phyloP scores from a whole-genome alignment of 2,888 invertebrate species.

The Nemotelus nigrinus region DNA sequence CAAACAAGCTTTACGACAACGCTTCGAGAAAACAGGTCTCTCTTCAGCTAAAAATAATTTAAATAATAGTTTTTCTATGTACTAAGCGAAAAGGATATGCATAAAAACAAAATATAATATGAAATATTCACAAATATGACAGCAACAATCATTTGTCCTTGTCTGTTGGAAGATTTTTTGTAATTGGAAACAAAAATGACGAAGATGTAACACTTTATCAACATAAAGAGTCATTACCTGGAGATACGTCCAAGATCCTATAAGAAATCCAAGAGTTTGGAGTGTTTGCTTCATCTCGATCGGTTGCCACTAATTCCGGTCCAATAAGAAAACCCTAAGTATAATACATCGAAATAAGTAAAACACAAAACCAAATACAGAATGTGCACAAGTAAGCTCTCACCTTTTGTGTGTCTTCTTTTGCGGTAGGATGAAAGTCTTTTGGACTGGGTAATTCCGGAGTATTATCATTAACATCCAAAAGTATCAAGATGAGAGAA shows the following conservation, averaged over 20 bases:
- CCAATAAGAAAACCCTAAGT: conserved; percentile 35
- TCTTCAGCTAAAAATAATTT: too few species aligned
- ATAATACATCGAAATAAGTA: not conserved
- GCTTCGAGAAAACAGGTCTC: too few species aligned
- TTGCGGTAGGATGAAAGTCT: conserved; percentile 53
- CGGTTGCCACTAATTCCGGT: conserved; percentile 66
- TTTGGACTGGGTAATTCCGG: conserved; percentile 65
- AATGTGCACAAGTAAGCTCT: not conserved
- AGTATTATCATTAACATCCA: conserved; percentile 72
- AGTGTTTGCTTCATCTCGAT: conserved; percentile 68
- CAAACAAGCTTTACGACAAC: too few species aligned
- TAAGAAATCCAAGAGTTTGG: conserved; percentile 69
- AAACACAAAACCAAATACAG: not conserved
- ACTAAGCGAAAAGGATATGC: too few species aligned
- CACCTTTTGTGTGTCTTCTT: conserved; percentile 55
- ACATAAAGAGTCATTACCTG: conserved; percentile 51
- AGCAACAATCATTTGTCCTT: too few species aligned
- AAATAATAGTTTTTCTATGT: too few species aligned
- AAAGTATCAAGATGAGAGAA: conserved; percentile 63
- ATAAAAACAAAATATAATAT: too few species aligned
- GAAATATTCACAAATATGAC: too few species aligned
- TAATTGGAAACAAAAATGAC: not conserved
- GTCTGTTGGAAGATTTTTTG: not conserved
- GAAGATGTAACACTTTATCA: not conserved
- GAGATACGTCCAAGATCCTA: conserved; percentile 61